Evolutionary conservation across 2,888 invertebrate species (phyloP).

Genomic region (Halocaridina rubra): DNA sequence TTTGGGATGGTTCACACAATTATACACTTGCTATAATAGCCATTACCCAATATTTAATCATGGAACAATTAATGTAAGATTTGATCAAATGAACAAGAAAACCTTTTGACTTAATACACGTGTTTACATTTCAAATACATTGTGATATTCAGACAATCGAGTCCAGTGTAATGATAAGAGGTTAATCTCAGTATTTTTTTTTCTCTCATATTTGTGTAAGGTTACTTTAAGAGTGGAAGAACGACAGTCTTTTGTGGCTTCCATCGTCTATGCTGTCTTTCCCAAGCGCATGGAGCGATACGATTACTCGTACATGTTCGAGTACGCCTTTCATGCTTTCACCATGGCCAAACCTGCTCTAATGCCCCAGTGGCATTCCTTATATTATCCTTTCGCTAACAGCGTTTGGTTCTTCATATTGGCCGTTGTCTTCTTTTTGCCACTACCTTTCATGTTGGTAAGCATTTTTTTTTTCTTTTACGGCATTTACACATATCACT

Average conservation of each 20-base stretch:
- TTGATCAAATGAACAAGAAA: too few species aligned
- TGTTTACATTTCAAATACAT: too few species aligned
- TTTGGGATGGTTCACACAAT: background rate
- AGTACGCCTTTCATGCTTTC: conserved; percentile 57
- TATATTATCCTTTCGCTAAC: conserved; percentile 44
- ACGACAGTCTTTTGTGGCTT: conserved; percentile 30
- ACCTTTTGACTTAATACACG: too few species aligned
- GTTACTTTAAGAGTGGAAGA: conserved; percentile 45
- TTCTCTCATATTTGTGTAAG: too few species aligned
- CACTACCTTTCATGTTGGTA: conserved; percentile 28
- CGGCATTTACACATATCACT: too few species aligned
- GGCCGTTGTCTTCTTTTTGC: conserved; percentile 2
- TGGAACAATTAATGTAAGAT: too few species aligned
- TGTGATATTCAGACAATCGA: too few species aligned
- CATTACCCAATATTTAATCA: background rate
- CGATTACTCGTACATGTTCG: conserved; percentile 50
- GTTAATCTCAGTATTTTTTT: too few species aligned
- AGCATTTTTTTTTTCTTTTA: background rate
- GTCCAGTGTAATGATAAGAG: too few species aligned
- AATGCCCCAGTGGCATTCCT: conserved; percentile 46
- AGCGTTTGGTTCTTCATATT: conserved; percentile 27
- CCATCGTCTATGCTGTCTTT: conserved; percentile 51
- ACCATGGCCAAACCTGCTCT: conserved; percentile 46
- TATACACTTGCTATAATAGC: background rate
- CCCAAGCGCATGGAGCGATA: conserved; percentile 44